Evolutionary conservation across 1,140 invertebrate species (phyloP), one percentile per base, ranked within the genome.

Genomic region (Streblospio benedicti): DNA sequence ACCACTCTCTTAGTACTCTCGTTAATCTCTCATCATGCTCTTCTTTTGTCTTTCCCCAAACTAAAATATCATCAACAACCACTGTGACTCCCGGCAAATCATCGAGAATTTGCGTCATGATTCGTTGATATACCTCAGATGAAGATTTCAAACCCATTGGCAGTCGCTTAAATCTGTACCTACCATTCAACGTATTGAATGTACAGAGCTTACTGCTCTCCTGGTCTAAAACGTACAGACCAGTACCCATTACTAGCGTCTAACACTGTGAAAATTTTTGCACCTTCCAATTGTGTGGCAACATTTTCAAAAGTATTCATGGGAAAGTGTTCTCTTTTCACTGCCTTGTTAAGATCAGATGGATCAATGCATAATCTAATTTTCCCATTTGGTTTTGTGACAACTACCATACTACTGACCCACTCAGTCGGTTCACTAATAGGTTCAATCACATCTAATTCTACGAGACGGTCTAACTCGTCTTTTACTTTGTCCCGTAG

Each of bases 91-190:
- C 71, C 28, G 63, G 43, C 6, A 78, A 60, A 33, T 67, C 67
- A 50, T 68, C 60, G 47, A 76, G 67, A 52, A 72, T 67, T 59
- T 69, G 49, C 14, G 32, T 45, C 47, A 70, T 67, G 25, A 52
- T 41, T 54, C 64, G 61, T 53, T 76, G 70, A 65, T 76, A 79
- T 4, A 70, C 61, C 58, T 75, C 74, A 14, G 53, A 33, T 38
- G 23, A 51, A 14, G 60, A 57, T 16, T 33, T 52, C 2, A 58
- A 14, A 12, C 66, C 65, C 49, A 66, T 66, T 31, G 65, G 65
- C 30, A 65, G 49, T 44, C 65, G 23, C n/a, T 32, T 14, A 56
- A 56, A 65, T 57, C 61, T 50, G 38, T 52, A 67, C 1, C 65
- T n/a, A 2, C 66, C 65, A 53, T 62, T 65, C 5, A 53, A 58